phyloP scores from a whole-genome alignment of 2,888 invertebrate species.

The Micoletzkya japonica region DNA sequence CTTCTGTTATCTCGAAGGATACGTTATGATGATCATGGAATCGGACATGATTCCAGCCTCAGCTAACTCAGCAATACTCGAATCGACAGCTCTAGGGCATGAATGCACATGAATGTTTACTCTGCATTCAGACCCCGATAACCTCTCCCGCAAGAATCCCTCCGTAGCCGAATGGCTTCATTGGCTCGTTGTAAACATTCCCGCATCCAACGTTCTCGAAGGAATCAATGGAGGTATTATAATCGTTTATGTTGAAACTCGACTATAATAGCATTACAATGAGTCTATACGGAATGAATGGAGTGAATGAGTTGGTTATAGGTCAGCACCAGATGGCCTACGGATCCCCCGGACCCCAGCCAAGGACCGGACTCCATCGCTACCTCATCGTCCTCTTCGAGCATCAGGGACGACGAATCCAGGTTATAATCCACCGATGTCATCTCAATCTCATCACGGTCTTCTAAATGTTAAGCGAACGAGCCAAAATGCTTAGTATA shows the following conservation, averaged over 20 bases:
- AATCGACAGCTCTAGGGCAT: too few species aligned
- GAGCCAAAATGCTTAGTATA: too few species aligned
- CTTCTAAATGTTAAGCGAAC: background rate
- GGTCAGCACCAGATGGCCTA: slow-evolving; percentile 63
- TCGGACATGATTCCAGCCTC: too few species aligned
- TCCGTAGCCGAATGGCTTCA: slow-evolving; percentile 64
- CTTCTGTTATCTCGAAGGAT: too few species aligned
- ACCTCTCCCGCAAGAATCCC: slow-evolving; percentile 63
- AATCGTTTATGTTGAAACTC: too few species aligned
- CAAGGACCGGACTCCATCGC: slow-evolving; percentile 62
- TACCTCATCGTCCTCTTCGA: slow-evolving; percentile 63
- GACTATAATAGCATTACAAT: background rate
- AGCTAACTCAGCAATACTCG: too few species aligned
- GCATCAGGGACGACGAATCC: slow-evolving; percentile 56
- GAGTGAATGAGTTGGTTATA: background rate
- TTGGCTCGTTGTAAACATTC: slow-evolving; percentile 63
- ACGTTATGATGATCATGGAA: too few species aligned
- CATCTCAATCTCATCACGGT: background rate
- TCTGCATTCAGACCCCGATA: slow-evolving; percentile 63
- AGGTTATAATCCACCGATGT: slow-evolving; percentile 2
- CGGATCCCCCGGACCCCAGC: slow-evolving; percentile 62
- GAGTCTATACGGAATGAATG: background rate
- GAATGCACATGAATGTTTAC: too few species aligned
- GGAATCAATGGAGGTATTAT: slow-evolving; percentile 61
- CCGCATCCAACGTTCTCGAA: slow-evolving; percentile 61